phyloP scores from a whole-genome alignment of 2,113 vertebrate species.

The Mirza zaza region DNA sequence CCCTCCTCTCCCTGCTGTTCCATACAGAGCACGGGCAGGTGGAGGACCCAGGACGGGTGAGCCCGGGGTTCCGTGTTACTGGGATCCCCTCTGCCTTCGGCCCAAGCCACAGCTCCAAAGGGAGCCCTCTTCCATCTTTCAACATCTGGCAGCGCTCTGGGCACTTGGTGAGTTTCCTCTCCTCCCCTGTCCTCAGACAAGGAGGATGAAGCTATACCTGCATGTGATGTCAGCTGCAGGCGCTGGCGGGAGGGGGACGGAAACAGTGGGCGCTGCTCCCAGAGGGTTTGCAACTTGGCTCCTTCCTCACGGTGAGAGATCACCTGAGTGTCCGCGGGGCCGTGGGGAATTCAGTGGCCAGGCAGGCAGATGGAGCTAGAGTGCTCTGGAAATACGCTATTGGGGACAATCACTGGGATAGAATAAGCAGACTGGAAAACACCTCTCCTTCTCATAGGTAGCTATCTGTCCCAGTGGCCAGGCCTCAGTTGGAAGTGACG shows the following conservation, averaged over 20 bases:
- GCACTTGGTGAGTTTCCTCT: neutral
- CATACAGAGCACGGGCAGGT: neutral
- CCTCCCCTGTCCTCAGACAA: slow-evolving; percentile 14
- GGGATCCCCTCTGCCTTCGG: neutral
- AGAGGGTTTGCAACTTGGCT: neutral
- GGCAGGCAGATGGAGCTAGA: neutral
- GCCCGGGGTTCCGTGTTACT: neutral
- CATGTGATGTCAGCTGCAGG: slow-evolving; percentile 42
- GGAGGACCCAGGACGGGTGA: neutral
- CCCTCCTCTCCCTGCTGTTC: neutral
- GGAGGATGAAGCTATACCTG: slow-evolving; percentile 35
- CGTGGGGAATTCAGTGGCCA: neutral
- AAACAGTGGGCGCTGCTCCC: neutral
- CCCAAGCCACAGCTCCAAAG: neutral
- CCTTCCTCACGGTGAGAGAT: neutral
- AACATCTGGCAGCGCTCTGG: slow-evolving; percentile 36
- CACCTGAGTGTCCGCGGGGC: slow-evolving; percentile 38
- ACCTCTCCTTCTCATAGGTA: neutral
- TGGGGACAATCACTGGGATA: neutral
- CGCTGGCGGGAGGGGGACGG: neutral
- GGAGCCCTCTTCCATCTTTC: neutral
- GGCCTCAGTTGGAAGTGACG: neutral
- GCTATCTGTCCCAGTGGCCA: neutral
- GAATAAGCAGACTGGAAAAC: neutral
- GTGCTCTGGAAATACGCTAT: neutral